Evolutionary conservation across 2,888 invertebrate genomes (phyloP), one percentile per base, ranked within the genome.

Genomic region (Drosophila mettleri): DNA sequence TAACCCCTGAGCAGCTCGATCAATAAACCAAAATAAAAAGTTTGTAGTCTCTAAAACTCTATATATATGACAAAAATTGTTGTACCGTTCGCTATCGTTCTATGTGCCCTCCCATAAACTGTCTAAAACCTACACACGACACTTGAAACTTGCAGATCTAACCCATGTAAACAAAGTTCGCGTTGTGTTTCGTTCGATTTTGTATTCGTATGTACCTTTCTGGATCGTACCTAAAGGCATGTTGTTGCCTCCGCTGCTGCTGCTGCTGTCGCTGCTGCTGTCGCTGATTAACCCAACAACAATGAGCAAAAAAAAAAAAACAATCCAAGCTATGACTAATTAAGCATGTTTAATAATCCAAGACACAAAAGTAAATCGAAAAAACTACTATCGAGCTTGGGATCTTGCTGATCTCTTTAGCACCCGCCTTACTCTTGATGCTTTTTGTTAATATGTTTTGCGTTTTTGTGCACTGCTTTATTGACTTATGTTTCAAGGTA

Each of bases 221-320:
- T 91, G 91, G 92, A 92, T 92, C 92, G 92, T 92, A 92, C 92
- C 92, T 91, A 81, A 91, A 90, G 89, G 86, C 88, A 87, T 77
- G 75, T 78, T 53, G 31, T 53, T 69, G 67, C 71, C 45, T 24
- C 71, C 41, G 34, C 22, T 62, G 55, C 38, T 18, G 7, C 22
- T 45, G n/a, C n/a, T 52, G 36, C 52, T 38, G 68, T 62, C 65
- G 77, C 68, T 22, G 22, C 2, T n/a, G 43, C 24, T 43, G 43
- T 24, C 27, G 43, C 43, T 74, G 74, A 78, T 86, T 80, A 80
- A 82, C 79, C 68, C 61, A 57, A 54, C 14, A 53, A 59, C 36
- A 24, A 31, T n/a, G n/a, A n/a, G n/a, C n/a, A 31, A 14, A 54
- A 33, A 12, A 27, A n/a, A 16, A 53, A 39, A 3, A 20, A 55